Conservation (phyloP, 1,140 invertebrate species). For the Propsilocerus akamusi region DNA sequence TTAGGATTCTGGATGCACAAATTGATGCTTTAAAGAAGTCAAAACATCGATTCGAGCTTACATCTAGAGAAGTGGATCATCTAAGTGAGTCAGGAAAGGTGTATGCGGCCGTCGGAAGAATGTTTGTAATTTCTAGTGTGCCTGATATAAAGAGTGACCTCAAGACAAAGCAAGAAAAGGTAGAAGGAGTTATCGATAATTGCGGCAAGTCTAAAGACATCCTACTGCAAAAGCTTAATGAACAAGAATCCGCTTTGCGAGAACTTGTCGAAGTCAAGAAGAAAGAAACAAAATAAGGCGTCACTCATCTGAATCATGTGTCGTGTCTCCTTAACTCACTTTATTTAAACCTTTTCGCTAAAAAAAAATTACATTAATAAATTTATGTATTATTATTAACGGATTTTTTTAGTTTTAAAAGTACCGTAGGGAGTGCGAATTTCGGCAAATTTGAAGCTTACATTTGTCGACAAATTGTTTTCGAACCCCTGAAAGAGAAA, state of each 20-base stretch:
- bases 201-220: conserved; percentile 22
- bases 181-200: conserved; percentile 18
- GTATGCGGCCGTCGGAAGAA: conserved; percentile 21
- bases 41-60: conserved; percentile 21
- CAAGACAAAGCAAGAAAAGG: conserved; percentile 19
- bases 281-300: conserved; percentile 9
- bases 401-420: too few relatives aligned
- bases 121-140: conserved; percentile 21
- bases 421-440: too few relatives aligned
- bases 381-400: too few relatives aligned
- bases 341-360: too few relatives aligned
- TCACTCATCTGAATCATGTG: too few relatives aligned
- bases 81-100: conserved; percentile 17
- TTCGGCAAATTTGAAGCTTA: too few relatives aligned
- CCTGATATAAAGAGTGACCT: conserved; percentile 19
- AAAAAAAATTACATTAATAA: too few relatives aligned
- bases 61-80: conserved; percentile 19
- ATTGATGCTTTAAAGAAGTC: conserved; percentile 21
- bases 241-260: conserved; percentile 20
- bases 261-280: conserved; percentile 22
- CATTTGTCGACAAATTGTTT: too few relatives aligned
- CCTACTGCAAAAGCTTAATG: conserved; percentile 18
- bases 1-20: conserved; percentile 23
- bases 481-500: too few relatives aligned
- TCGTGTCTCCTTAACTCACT: too few relatives aligned